Base-by-base conservation (phyloP, 1,140 invertebrate genomes). In the Cotesia vestalis region DNA sequence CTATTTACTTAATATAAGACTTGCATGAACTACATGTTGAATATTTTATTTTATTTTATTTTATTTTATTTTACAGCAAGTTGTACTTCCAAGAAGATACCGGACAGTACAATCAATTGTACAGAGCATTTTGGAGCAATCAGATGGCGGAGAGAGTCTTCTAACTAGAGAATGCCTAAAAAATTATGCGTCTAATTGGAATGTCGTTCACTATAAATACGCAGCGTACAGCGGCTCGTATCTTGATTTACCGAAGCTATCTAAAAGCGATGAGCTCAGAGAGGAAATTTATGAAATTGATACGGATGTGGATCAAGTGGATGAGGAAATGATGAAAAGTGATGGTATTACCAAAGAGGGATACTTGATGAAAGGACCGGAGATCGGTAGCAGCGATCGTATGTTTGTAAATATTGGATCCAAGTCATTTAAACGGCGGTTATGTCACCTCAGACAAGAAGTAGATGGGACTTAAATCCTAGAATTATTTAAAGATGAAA, bases 401-500 rank as follows among this genome's bases (percentile, higher is more conserved):
- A 94, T 95, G 88, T 95, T 95, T 86, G 91, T 92, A 68, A 93
- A 95, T 83, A 92, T 95, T 78, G 94, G 93, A 27, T 94, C 94
- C 11, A 95, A 95, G 82, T 96, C 95, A 59, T 97, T 97, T 81
- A 97, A 97, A 87, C 90, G 94, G 83, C 89, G 95, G 66, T 97
- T 93, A 87, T 96, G 95, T 86, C 93, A 93, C 86, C 88, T 98
- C 78, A 89, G 95, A 67, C 93, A 94, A 85, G 94, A 96, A 86
- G 91, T 95, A 38, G 95, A 97, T 85, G 94, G 94, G 9, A 95
- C 95, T 0, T 96, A 96, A 78, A 94, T 95, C 78, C 88, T 98
- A 20, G 95, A 97, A 86, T 90, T 97, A 78, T 94, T 95, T 81
- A 98, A 97, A 88, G 96, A 97, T 88, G 95, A 97, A 68, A 94